Conservation (phyloP, 1,140 invertebrate genomes). For the Drosophila parabipectinata region DNA sequence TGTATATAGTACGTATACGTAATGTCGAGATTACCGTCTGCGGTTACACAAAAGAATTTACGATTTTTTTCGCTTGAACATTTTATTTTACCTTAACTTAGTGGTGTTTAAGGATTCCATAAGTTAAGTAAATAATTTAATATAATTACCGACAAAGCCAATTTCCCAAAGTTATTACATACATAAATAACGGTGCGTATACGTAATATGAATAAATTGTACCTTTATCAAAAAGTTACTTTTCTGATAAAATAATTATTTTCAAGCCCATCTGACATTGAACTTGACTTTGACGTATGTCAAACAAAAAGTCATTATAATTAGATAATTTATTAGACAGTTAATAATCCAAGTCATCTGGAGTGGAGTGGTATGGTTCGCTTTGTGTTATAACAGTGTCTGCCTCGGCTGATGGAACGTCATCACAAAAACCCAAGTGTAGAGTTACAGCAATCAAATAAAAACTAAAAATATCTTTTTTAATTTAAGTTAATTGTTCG, state of each 20-base stretch:
- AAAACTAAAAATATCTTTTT: constrained; percentile 1
- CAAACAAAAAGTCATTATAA: background rate
- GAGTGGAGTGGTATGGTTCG: constrained; percentile 40
- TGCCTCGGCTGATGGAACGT: constrained; percentile 47
- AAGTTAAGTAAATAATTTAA: no score
- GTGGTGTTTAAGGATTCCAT: no score
- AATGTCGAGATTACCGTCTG: background rate
- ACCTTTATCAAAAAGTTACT: no score
- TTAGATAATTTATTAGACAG: constrained; percentile 13
- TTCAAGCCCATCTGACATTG: background rate
- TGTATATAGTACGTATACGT: background rate
- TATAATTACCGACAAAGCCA: no score
- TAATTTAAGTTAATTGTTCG: no score
- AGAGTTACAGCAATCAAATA: constrained; percentile 37
- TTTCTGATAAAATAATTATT: background rate
- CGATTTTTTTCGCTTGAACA: no score
- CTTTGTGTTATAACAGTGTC: constrained; percentile 57
- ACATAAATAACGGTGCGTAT: background rate
- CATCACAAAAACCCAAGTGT: constrained; percentile 28
- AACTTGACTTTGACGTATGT: constrained; percentile 1
- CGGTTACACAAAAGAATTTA: no score
- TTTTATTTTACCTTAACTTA: no score
- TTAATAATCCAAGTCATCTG: constrained; percentile 50
- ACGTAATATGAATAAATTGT: background rate
- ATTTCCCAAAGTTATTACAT: no score